Percentiles rank a stretch among this genome's conserved stretches.
These are phyloP conservation scores for Ceramica pisi DNA, from an alignment of 2,888 invertebrate genomes.

Conservation along the genomic window DNA sequence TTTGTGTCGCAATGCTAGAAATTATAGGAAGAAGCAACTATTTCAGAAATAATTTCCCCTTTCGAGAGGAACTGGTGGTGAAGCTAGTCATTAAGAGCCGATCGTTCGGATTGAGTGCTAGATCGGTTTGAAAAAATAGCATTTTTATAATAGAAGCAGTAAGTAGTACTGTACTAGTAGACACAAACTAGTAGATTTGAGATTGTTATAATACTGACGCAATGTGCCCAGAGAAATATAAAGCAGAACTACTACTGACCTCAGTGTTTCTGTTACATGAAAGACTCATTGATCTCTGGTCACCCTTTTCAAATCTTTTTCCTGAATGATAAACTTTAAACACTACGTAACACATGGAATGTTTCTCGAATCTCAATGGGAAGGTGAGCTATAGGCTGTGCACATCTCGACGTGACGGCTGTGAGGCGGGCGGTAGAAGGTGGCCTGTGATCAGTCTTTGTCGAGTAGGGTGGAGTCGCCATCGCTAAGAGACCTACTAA, in stretches of 20 bases:
- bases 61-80: constrained; percentile 16
- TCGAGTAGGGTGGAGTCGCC: constrained; percentile 50
- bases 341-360: constrained; percentile 73
- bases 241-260: constrained; percentile 47
- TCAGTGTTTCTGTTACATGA: constrained; percentile 29
- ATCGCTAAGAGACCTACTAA: constrained; percentile 55
- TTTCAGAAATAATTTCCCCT: constrained; percentile 17
- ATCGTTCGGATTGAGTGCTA: constrained; percentile 31
- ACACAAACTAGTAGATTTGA: constrained; percentile 63
- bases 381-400: constrained; percentile 59
- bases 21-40: constrained; percentile 39
- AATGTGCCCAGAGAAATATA: constrained; percentile 52
- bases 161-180: constrained; percentile 59
- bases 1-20: constrained; percentile 56
- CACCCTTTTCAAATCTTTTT: constrained; percentile 46
- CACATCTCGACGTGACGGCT: constrained; percentile 55
- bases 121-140: constrained; percentile 18
- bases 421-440: constrained; percentile 46
- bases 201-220: constrained; percentile 73
- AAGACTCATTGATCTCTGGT: constrained; percentile 38
- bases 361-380: constrained; percentile 76
- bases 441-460: constrained; percentile 71
- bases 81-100: constrained; percentile 17
- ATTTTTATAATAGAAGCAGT: constrained; percentile 26
- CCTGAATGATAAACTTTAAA: constrained; percentile 59